Base-by-base conservation (phyloP, 2,888 invertebrate species). In the Eurois occulta region DNA sequence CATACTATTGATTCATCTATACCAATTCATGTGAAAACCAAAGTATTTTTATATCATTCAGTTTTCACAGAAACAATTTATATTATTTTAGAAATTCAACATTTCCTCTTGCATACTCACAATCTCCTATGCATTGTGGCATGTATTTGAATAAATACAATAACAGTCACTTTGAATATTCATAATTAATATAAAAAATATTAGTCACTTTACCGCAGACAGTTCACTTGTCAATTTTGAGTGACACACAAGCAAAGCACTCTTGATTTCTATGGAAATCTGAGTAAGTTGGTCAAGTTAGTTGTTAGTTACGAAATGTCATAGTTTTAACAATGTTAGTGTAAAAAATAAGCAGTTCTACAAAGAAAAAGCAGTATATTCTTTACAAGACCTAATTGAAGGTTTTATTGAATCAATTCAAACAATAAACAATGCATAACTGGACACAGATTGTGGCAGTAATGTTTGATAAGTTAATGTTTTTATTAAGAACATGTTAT, bases 71-170 rank as follows among this genome's bases (percentile, higher is more conserved):
- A 68, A 73, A 66, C 24, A 28, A 38, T 58, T 16, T n/a, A 38
- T n/a, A 2, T 70, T 62, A 60, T 21, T 77, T 38, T 16, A 66
- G 58, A 72, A 43, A 62, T 41, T 73, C 18, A 64, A 75, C 24
- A 75, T 60, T 60, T 71, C 32, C 72, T 83, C 75, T 46, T 69
- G 72, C 77, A 90, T 92, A 96, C 96, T 96, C 88, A 96, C 96
- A 90, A 94, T 94, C 95, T 96, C 87, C 94, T 96, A 94, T 96
- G 93, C 96, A 96, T 96, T 90, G 85, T 86, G 78, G 85, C 80
- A 86, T 84, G 80, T 90, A 86, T 90, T 89, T 78, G 83, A 87
- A 87, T 88, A 88, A 89, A 89, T 81, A 91, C 86, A 91, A 83
- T 86, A 81, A 83, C 85, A 89, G 69, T 81, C 78, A 87, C 81